These are phyloP conservation scores for Sarcoramphus papa DNA, from an alignment of 2,797 vertebrate species.

Conservation along the genomic window DNA sequence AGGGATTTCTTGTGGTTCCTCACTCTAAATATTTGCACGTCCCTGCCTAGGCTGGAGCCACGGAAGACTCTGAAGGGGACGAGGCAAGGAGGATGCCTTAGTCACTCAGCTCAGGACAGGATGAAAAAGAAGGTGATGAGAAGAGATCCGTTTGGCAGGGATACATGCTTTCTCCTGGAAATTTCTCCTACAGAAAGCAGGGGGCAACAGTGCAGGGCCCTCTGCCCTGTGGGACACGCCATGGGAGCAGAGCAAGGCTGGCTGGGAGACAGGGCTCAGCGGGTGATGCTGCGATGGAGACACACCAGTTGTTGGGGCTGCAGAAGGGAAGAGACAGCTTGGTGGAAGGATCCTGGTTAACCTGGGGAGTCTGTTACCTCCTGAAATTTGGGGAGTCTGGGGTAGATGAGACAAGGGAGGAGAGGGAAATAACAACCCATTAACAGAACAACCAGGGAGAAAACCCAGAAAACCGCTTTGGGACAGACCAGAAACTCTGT, in stretches of 20 bases:
- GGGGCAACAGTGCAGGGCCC: background rate
- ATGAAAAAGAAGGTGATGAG: background rate
- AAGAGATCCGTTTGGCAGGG: background rate
- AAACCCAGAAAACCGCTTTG: background rate
- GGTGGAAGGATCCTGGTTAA: background rate
- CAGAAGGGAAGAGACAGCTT: background rate
- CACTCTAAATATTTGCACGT: background rate
- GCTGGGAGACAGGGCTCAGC: background rate
- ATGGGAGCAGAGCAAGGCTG: background rate
- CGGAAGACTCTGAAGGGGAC: background rate
- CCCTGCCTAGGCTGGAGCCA: background rate
- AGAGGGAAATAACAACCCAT: background rate
- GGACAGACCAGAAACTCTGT: background rate
- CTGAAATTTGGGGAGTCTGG: background rate
- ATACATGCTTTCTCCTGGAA: background rate
- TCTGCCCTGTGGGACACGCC: background rate
- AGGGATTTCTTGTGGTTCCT: background rate
- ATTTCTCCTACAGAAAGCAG: background rate
- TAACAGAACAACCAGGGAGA: background rate
- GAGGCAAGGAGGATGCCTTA: background rate
- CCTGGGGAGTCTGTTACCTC: background rate
- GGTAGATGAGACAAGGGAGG: background rate
- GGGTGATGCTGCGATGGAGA: accelerated
- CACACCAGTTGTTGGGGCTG: background rate
- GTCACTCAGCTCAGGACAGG: background rate